A percentile compares a stretch with the other conserved stretches of the same genome.
phyloP scores from a whole-genome alignment of 2,797 vertebrate genomes.

The Lepus oiostolus region DNA sequence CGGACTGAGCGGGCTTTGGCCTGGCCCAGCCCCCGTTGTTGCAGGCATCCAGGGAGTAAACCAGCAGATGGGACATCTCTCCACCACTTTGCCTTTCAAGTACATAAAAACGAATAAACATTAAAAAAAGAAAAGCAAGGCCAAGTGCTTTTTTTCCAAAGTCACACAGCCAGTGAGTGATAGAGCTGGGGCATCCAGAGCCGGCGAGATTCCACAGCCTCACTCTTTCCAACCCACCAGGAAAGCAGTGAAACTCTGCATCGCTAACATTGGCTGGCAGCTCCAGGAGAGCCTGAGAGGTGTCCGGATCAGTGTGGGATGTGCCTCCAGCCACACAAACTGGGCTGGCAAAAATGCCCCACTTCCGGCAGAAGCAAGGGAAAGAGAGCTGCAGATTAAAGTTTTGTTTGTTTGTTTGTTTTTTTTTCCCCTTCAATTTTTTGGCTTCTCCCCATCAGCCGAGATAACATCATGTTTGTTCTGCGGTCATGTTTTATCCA shows the following conservation, averaged over 20 bases:
- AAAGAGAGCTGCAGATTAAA: neutral
- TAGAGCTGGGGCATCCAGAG: neutral
- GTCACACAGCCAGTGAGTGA: neutral
- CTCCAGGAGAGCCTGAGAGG: neutral
- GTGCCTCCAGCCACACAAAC: neutral
- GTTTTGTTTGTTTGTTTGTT: too few relatives aligned
- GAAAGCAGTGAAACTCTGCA: neutral
- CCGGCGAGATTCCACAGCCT: neutral
- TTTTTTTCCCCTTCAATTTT: too few relatives aligned
- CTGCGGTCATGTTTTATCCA: constrained; percentile 26
- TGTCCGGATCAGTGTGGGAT: neutral
- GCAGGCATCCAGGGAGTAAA: too few relatives aligned
- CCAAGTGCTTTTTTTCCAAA: neutral
- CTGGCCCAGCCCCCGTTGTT: too few relatives aligned
- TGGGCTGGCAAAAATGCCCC: neutral
- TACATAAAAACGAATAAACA: too few relatives aligned
- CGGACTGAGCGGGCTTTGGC: too few relatives aligned
- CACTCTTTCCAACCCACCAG: neutral
- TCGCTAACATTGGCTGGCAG: neutral
- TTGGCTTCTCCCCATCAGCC: neutral
- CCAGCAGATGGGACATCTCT: too few relatives aligned
- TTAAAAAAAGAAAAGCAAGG: too few relatives aligned
- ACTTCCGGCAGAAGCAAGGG: neutral
- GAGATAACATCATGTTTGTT: neutral
- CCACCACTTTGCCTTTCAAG: too few relatives aligned